Conservation (phyloP, 2,888 invertebrate genomes). For the Napeogenes inachia region DNA sequence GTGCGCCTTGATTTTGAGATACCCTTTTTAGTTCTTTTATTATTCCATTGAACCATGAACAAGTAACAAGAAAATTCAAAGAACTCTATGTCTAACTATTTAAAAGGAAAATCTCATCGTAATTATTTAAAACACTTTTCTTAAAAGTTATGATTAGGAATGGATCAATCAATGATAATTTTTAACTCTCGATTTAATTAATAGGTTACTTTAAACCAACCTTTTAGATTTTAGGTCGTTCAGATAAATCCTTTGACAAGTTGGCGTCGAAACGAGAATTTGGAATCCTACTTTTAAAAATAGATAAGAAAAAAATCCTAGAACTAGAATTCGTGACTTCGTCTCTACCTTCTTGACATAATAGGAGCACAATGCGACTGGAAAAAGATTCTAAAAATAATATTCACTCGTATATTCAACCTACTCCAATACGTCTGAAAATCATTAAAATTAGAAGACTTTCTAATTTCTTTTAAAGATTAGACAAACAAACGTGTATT, state of each 20-base stretch:
- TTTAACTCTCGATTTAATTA: not conserved
- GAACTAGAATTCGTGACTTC: slow-evolving; percentile 30
- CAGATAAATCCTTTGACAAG: not conserved
- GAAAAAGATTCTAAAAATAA: slow-evolving; percentile 31
- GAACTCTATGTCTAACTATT: not conserved
- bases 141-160: not conserved
- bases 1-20: slow-evolving; percentile 51
- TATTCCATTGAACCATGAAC: slow-evolving; percentile 25
- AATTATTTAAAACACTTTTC: not conserved
- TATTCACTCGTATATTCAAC: slow-evolving; percentile 26
- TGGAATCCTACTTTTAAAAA: slow-evolving; percentile 19
- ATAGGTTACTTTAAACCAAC: not conserved
- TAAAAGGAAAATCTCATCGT: not conserved
- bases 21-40: slow-evolving; percentile 34
- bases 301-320: slow-evolving; percentile 27
- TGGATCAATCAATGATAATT: not conserved
- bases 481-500: too few relatives aligned
- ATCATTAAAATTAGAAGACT: slow-evolving; percentile 19
- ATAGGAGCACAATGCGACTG: slow-evolving; percentile 33
- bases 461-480: not conserved
- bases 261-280: slow-evolving; percentile 1
- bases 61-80: slow-evolving; percentile 8
- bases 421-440: slow-evolving; percentile 24
- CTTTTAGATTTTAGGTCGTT: slow-evolving; percentile 7
- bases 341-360: slow-evolving; percentile 31